Conservation (phyloP, 1,140 invertebrate genomes). For the Hyphantria cunea region DNA sequence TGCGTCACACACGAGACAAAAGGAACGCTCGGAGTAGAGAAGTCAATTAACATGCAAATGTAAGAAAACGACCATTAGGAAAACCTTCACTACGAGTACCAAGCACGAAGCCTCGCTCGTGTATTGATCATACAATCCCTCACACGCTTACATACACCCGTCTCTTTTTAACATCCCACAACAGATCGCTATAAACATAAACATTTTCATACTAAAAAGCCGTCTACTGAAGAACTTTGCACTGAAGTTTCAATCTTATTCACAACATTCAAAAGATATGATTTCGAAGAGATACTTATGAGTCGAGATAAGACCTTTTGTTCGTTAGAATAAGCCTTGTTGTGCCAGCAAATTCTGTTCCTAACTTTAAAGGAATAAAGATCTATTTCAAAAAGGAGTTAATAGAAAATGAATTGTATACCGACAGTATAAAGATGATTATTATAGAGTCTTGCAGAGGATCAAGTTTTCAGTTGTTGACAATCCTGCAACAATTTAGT, state of each 20-base stretch:
- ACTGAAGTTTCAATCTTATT: constrained; percentile 19
- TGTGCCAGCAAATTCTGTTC: constrained; percentile 76
- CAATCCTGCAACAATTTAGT: constrained; percentile 36
- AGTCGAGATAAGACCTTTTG: constrained; percentile 34
- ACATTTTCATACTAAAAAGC: constrained; percentile 56
- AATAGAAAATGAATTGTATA: constrained; percentile 71
- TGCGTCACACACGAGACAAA: constrained; percentile 67
- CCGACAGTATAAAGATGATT: constrained; percentile 58
- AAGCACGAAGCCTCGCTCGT: constrained; percentile 48
- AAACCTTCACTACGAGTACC: constrained; percentile 43
- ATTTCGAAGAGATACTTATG: constrained; percentile 11
- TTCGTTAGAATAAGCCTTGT: constrained; percentile 45
- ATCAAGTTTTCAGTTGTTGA: constrained; percentile 59
- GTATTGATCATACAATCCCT: constrained; percentile 75
- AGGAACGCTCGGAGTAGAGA: constrained; percentile 58
- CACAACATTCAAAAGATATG: constrained; percentile 1
- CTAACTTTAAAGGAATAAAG: constrained; percentile 79
- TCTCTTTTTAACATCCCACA: constrained; percentile 79
- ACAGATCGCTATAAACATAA: constrained; percentile 79
- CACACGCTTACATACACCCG: constrained; percentile 75
- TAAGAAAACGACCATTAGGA: constrained; percentile 80
- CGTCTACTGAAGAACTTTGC: constrained; percentile 22
- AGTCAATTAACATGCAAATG: constrained; percentile 79
- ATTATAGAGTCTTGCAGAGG: constrained; percentile 44
- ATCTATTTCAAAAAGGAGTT: constrained; percentile 73